Evolutionary conservation across 2,888 invertebrate genomes (phyloP).

Genomic region (Limnephilus lunatus): DNA sequence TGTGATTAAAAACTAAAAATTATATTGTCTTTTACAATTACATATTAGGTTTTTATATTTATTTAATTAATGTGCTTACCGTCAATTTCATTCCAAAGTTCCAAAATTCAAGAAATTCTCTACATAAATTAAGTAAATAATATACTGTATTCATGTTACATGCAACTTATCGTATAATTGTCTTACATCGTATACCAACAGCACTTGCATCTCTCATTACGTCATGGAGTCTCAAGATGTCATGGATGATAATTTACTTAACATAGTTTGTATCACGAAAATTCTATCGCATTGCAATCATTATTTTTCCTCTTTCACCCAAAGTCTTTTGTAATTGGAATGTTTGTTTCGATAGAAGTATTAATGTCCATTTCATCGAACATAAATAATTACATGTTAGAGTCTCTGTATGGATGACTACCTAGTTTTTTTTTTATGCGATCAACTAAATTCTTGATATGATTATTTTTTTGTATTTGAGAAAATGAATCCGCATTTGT

Average conservation of each 20-base stretch:
- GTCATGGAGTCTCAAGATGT: background rate
- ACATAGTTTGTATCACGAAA: background rate
- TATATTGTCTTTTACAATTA: background rate
- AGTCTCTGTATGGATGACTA: background rate
- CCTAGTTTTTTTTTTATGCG: background rate
- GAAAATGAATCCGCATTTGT: conserved; percentile 6
- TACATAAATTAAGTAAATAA: background rate
- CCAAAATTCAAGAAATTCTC: background rate
- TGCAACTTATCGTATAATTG: background rate
- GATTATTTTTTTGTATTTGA: background rate
- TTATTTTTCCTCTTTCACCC: background rate
- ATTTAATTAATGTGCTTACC: background rate
- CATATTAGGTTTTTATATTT: background rate
- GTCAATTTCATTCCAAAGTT: background rate
- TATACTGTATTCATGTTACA: background rate
- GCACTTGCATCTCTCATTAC: background rate
- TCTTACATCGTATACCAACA: background rate
- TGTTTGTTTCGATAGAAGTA: background rate
- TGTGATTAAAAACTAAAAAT: no score
- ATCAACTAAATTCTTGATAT: background rate
- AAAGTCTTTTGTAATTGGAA: background rate
- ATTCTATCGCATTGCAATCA: background rate
- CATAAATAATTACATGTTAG: background rate
- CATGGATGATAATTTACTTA: background rate
- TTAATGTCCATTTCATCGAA: background rate